A percentile compares a stretch with the other conserved stretches of the same genome.
Conservation (phyloP, 2,113 vertebrate genomes). For the Sapajus apella region DNA sequence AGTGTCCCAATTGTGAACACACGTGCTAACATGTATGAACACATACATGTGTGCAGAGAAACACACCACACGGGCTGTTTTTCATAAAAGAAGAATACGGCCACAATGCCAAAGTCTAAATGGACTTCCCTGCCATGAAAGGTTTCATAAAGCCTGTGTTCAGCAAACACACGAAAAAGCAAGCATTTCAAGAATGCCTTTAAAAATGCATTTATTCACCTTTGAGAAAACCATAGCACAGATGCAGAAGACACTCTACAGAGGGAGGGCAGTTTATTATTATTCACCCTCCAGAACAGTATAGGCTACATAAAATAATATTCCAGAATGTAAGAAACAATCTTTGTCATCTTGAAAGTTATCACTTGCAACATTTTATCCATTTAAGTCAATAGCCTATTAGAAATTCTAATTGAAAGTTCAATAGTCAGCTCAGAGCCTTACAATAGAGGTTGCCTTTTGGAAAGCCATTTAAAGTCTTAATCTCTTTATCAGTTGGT, state of each 20-base stretch:
- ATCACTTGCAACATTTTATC: conserved; percentile 93
- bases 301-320: conserved; percentile 85
- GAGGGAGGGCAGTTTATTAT: conserved; percentile 63
- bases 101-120: background rate
- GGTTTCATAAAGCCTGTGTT: background rate
- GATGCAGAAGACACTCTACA: conserved; percentile 38
- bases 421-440: conserved; percentile 92
- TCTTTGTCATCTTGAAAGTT: conserved; percentile 90
- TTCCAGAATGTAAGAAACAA: conserved; percentile 85
- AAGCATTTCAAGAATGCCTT: background rate
- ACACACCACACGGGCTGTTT: background rate
- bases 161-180: background rate
- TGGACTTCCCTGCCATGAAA: background rate
- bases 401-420: conserved; percentile 99
- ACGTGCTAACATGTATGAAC: accelerated
- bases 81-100: background rate
- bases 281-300: conserved; percentile 77
- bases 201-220: conserved; percentile 35
- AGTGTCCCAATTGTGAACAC: conserved; percentile 23
- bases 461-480: conserved; percentile 96
- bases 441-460: conserved; percentile 93
- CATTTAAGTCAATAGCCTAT: conserved; percentile 97
- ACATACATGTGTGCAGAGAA: background rate
- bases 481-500: conserved; percentile 98
- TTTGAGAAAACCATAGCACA: conserved; percentile 44